Conservation (phyloP, 2,888 invertebrate species). For the Brenthis ino region DNA sequence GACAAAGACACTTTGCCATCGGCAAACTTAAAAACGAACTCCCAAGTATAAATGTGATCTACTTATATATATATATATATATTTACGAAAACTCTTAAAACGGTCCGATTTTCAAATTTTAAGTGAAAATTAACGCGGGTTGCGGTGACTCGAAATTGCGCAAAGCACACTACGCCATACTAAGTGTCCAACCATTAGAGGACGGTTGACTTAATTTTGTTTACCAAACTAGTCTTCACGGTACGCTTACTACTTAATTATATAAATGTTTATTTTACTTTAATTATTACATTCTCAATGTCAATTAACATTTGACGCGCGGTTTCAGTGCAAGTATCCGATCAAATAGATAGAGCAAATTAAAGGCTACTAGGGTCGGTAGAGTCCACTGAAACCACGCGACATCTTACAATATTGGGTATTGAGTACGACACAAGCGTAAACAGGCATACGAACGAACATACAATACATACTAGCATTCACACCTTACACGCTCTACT, state of each 20-base stretch:
- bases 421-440: constrained; percentile 63
- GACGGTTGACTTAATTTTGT: constrained; percentile 45
- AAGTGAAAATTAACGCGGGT: constrained; percentile 13
- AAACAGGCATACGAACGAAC: constrained; percentile 50
- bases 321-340: constrained; percentile 22
- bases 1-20: too few species aligned
- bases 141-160: constrained; percentile 13
- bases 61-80: too few species aligned
- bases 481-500: constrained; percentile 34
- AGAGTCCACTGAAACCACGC: constrained; percentile 47
- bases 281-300: constrained; percentile 47
- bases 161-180: constrained; percentile 39
- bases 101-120: constrained; percentile 11
- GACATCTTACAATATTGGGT: constrained; percentile 52
- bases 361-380: constrained; percentile 15
- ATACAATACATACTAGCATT: constrained; percentile 48
- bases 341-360: neutral
- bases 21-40: too few species aligned
- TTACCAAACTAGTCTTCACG: constrained; percentile 58
- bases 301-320: constrained; percentile 27
- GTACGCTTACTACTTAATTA: constrained; percentile 74
- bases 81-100: neutral
- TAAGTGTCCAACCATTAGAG: constrained; percentile 47
- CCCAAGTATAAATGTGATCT: neutral
- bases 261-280: constrained; percentile 34